These are phyloP conservation scores for Zoroaster sp. DNA, from an alignment of 53 echinoderm and acorn worm genomes.

Conservation along the genomic window DNA sequence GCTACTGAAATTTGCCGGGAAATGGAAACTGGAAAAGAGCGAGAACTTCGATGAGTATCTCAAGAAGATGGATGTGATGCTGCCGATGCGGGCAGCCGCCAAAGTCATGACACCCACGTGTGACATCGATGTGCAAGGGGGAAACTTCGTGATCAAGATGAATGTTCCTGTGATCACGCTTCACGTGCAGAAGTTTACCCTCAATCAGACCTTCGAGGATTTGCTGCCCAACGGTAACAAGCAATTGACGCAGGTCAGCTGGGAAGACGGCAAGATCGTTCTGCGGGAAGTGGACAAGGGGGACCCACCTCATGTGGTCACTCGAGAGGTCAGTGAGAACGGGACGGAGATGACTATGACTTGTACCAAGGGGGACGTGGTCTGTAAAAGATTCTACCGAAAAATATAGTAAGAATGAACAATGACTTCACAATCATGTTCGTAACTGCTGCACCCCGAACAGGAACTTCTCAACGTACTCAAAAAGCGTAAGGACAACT, in stretches of 20 bases:
- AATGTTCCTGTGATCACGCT: slow-evolving; percentile 92
- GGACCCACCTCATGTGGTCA: slow-evolving; percentile 84
- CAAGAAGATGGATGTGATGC: slow-evolving; percentile 80
- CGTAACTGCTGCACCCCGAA: neutral
- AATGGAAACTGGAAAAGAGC: slow-evolving; percentile 86
- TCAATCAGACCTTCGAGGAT: slow-evolving; percentile 83
- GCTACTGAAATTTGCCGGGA: slow-evolving; percentile 78
- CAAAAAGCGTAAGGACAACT: neutral
- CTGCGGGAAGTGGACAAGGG: slow-evolving; percentile 69
- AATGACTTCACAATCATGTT: neutral
- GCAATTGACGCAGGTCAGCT: slow-evolving; percentile 71
- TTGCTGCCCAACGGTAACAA: slow-evolving; percentile 85
- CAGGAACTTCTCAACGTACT: neutral
- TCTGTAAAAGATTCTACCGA: slow-evolving; percentile 75
- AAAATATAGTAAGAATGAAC: slow-evolving; percentile 1
- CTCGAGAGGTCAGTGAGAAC: slow-evolving; percentile 75
- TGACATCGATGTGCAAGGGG: slow-evolving; percentile 70
- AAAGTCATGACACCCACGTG: slow-evolving; percentile 86
- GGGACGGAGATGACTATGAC: slow-evolving; percentile 93
- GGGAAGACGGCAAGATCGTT: slow-evolving; percentile 84
- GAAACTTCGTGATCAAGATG: slow-evolving; percentile 78
- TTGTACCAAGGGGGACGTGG: slow-evolving; percentile 72
- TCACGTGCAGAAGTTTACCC: slow-evolving; percentile 84
- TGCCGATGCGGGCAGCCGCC: slow-evolving; percentile 84
- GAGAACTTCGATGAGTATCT: slow-evolving; percentile 96